Base-by-base conservation (phyloP, 2,888 invertebrate genomes). In the Aspidiotus rigidus region DNA sequence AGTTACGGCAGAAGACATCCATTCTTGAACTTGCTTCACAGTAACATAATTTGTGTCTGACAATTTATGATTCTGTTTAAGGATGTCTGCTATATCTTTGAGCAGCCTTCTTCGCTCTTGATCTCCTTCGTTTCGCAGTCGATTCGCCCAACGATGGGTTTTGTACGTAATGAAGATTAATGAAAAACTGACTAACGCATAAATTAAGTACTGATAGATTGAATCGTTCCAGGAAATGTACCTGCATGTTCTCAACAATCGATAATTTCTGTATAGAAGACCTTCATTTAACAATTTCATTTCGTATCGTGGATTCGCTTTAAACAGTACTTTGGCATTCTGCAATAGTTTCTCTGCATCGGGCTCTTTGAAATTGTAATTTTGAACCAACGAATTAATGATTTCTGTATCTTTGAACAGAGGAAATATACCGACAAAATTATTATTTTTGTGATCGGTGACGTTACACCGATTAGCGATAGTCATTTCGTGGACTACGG, bases 41-140 rank as follows among this genome's bases (percentile, higher is more conserved):
- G 42, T 11, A 6, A 62, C 28, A 10, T 15, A 42, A 41, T 16
- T 42, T n/a, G 10, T 7, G 28, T 8, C 59, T 7, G 59, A 17
- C 5, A 42, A 13, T 13, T 62, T 44, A 7, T 62, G 7, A 40
- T 41, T 15, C 44, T 64, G 69, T 53, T 70, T 71, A 1, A 71
- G 44, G 42, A 70, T 16, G 64, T 71, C 69, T 49, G 70, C 62
- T 11, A 41, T 49, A 7, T n/a, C 63, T 64, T 71, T 70, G 49
- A 71, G 17, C 41, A 70, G 62, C 2, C n/a, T 17, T 86, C 79
- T 69, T 88, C 82, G 75, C 85, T 82, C 77, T 86, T 86, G 7
- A 41, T 41, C 42, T n/a, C n/a, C 42, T 8, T 62, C 62, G n/a
- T 11, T 62, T 8, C 62, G 2, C 7, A 62, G 5, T 42, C 42